Evolutionary conservation across 2,888 invertebrate species (phyloP).

Genomic region (Drosophila cognata): DNA sequence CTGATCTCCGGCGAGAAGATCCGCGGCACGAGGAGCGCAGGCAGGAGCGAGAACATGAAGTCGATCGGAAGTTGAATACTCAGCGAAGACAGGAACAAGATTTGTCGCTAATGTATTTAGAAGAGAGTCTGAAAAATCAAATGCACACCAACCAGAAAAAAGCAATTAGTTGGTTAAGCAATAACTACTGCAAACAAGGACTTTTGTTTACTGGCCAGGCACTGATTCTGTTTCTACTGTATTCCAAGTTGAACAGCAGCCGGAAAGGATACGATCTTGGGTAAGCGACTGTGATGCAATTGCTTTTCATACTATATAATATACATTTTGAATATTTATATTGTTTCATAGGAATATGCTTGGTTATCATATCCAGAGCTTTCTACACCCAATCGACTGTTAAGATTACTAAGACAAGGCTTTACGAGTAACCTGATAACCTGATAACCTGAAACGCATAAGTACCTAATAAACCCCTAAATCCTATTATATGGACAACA

Average conservation of each 20-base stretch:
- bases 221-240: constrained; percentile 49
- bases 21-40: neutral
- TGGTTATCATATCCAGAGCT: constrained; percentile 38
- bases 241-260: constrained; percentile 40
- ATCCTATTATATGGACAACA: constrained; percentile 13
- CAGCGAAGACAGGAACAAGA: constrained; percentile 7
- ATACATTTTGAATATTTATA: no score
- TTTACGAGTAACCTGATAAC: constrained; percentile 18
- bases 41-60: constrained; percentile 15
- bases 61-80: neutral
- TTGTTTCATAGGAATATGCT: constrained; percentile 39
- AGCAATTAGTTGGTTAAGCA: constrained; percentile 31
- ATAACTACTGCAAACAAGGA: constrained; percentile 42
- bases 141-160: neutral
- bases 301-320: neutral
- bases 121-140: neutral
- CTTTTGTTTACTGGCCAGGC: constrained; percentile 49
- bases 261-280: constrained; percentile 46
- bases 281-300: constrained; percentile 25
- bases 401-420: constrained; percentile 27
- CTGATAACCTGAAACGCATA: constrained; percentile 43
- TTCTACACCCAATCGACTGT: constrained; percentile 49
- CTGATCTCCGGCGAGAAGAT: constrained; percentile 10
- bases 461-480: constrained; percentile 41
- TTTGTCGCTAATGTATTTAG: neutral